A percentile compares a stretch with the other conserved stretches of the same genome.
Conservation (phyloP, 2,888 invertebrate species). For the Drosophila subsilvestris region DNA sequence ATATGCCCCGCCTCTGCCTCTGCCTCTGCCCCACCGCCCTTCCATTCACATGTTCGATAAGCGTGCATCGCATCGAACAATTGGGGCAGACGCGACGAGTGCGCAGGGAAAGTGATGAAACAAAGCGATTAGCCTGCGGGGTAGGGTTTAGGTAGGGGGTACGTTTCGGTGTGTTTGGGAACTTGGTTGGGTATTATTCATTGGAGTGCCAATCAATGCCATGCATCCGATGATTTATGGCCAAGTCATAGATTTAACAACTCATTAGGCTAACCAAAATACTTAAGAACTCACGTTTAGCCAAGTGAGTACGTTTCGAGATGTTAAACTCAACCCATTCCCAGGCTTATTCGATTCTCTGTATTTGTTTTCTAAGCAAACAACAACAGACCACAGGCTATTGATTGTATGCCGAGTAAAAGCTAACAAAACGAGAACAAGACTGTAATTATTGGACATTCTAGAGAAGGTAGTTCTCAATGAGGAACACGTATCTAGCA, state of each 20-base stretch:
- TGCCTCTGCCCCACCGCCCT: slow-evolving; percentile 21
- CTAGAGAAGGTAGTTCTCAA: not conserved
- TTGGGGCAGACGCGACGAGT: slow-evolving; percentile 10
- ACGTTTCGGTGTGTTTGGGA: not conserved
- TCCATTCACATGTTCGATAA: slow-evolving; percentile 35
- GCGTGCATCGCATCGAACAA: slow-evolving; percentile 7
- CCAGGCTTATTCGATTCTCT: not conserved
- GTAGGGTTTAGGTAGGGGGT: not conserved
- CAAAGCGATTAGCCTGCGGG: slow-evolving; percentile 25
- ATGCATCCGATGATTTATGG: slow-evolving; percentile 31
- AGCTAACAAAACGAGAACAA: not conserved
- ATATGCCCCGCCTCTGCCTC: slow-evolving; percentile 18
- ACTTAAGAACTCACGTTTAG: not conserved
- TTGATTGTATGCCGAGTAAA: not conserved
- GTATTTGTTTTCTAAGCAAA: not conserved
- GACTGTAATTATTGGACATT: not conserved
- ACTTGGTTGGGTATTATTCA: not conserved
- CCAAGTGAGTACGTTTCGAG: not conserved
- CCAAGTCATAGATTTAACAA: slow-evolving; percentile 12
- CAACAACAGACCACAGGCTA: not conserved
- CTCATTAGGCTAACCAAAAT: slow-evolving; percentile 10
- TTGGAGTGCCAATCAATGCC: not conserved
- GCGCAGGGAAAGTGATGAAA: slow-evolving; percentile 20
- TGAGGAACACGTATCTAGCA: not conserved
- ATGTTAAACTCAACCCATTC: not conserved